Percentiles rank a stretch among this genome's conserved stretches.
Conservation (phyloP, 1,140 invertebrate species). For the Pollicipes pollicipes region DNA sequence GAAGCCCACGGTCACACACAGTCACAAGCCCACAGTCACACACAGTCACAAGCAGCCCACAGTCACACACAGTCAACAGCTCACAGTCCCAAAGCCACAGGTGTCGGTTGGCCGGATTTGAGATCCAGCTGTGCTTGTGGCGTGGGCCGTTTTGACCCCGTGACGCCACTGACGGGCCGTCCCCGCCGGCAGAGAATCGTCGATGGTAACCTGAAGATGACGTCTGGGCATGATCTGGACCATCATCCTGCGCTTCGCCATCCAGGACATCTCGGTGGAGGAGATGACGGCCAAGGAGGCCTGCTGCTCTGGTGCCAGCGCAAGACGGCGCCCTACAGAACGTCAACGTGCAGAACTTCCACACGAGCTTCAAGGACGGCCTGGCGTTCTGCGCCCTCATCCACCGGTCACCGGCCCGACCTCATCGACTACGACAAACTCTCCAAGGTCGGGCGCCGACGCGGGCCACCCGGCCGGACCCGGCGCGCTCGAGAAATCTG, state of each 20-base stretch:
- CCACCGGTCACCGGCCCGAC: constrained; percentile 95
- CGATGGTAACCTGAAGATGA: constrained; percentile 99
- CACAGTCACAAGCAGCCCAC: too few species aligned
- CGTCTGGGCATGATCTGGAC: constrained; percentile 99
- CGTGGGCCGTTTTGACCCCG: too few species aligned
- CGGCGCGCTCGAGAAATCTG: too few species aligned
- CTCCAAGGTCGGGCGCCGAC: constrained; percentile 45
- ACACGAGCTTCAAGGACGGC: constrained; percentile 51
- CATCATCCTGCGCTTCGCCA: constrained; percentile 97
- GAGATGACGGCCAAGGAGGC: constrained; percentile 99
- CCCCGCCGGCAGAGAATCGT: constrained; percentile 99
- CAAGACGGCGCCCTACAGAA: constrained; percentile 99
- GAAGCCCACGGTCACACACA: too few species aligned
- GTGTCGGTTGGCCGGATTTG: too few species aligned
- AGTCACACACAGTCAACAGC: too few species aligned
- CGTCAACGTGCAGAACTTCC: constrained; percentile 99
- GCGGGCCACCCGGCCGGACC: too few species aligned
- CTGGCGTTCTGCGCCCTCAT: constrained; percentile 98
- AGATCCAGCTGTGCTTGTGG: too few species aligned
- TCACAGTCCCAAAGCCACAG: too few species aligned
- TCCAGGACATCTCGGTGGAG: constrained; percentile 99
- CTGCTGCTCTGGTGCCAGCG: constrained; percentile 96
- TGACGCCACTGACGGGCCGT: too few species aligned
- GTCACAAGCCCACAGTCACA: too few species aligned
- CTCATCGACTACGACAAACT: constrained; percentile 97